Percentiles rank a stretch among this genome's conserved stretches.
Conservation (phyloP, 2,113 vertebrate species). For the Thermophis baileyi region DNA sequence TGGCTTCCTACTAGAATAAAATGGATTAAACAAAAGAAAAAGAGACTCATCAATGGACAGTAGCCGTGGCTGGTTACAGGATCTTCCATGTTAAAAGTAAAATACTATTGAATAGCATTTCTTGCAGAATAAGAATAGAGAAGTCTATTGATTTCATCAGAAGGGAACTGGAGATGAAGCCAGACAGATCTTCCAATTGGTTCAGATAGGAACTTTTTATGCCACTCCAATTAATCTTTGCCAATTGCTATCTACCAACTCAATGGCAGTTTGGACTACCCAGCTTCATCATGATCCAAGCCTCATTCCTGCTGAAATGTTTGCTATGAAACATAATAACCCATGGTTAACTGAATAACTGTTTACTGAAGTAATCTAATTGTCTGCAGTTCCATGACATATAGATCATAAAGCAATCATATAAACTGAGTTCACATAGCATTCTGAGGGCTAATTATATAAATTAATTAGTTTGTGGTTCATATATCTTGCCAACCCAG, state of each 20-base stretch:
- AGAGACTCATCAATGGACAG: neutral
- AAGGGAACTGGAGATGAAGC: neutral
- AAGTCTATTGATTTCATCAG: neutral
- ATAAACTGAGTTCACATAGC: neutral
- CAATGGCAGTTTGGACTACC: neutral
- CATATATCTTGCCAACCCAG: neutral
- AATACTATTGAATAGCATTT: neutral
- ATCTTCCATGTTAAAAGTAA: neutral
- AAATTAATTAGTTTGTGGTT: neutral
- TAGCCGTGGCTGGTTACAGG: neutral
- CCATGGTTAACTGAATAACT: neutral
- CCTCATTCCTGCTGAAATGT: neutral
- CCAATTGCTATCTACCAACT: neutral
- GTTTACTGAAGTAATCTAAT: neutral
- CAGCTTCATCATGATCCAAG: neutral
- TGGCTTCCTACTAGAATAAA: neutral
- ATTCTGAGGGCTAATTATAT: neutral
- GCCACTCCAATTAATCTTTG: neutral
- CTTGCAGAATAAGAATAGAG: neutral
- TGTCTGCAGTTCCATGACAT: neutral
- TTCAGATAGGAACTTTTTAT: neutral
- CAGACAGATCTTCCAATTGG: neutral
- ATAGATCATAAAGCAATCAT: neutral
- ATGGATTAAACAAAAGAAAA: neutral
- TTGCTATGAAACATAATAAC: neutral